Conservation (phyloP, 2,888 invertebrate species). For the Andricus quercusramuli region DNA sequence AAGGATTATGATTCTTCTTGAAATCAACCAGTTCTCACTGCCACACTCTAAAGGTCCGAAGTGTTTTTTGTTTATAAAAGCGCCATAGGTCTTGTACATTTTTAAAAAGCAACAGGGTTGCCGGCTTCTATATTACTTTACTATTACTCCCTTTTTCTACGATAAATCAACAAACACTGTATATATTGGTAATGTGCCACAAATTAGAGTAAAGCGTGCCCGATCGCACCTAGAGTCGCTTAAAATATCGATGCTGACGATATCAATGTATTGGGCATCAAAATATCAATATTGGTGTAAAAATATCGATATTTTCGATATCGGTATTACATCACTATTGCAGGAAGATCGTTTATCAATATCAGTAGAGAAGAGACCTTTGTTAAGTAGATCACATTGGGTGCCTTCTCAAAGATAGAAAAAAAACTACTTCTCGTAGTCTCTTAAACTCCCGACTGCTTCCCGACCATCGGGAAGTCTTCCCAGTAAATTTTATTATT, state of each 20-base stretch:
- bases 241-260: not conserved
- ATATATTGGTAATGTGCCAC: conserved; percentile 37
- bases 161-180: conserved; percentile 7
- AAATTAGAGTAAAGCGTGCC: conserved; percentile 19
- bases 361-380: conserved; percentile 25
- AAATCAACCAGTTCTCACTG: conserved; percentile 45
- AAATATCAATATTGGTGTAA: no score
- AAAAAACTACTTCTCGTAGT: conserved; percentile 12
- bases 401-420: conserved; percentile 34
- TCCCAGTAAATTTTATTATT: conserved; percentile 2
- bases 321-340: not conserved
- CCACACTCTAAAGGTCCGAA: conserved; percentile 38
- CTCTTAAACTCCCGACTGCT: conserved; percentile 24
- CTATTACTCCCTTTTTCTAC: not conserved
- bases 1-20: conserved; percentile 15
- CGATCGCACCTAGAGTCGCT: conserved; percentile 12
- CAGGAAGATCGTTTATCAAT: not conserved
- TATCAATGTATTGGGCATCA: no score
- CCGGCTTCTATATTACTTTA: conserved; percentile 22
- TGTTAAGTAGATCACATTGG: conserved; percentile 25
- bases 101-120: not conserved
- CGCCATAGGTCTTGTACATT: conserved; percentile 23
- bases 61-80: conserved; percentile 37
- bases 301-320: no score
- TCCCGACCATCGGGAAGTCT: conserved; percentile 7